phyloP scores from a whole-genome alignment of 1,140 invertebrate species.

The Mamestra configurata region DNA sequence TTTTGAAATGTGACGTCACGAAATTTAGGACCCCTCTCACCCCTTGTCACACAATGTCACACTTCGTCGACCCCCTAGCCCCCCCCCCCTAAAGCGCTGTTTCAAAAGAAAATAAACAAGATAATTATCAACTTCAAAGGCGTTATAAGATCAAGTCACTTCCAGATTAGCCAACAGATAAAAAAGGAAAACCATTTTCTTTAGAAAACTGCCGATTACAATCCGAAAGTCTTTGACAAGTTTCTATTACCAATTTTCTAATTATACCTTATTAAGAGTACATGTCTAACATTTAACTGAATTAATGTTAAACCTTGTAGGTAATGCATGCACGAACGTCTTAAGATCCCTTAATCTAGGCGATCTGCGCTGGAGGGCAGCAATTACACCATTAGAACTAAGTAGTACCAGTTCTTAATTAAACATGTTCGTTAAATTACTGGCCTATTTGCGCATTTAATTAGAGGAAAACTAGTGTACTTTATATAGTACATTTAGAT shows the following conservation, averaged over 20 bases:
- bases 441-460: constrained; percentile 22
- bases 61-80: too few species aligned
- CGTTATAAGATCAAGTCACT: background rate
- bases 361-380: background rate
- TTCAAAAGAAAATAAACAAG: too few species aligned
- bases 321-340: constrained; percentile 25
- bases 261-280: constrained; percentile 17
- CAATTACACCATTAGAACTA: constrained; percentile 18
- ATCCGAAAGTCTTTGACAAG: constrained; percentile 3
- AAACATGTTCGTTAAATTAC: constrained; percentile 28
- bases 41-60: too few species aligned
- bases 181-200: constrained; percentile 9
- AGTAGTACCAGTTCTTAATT: constrained; percentile 24
- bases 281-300: background rate
- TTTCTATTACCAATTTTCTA: constrained; percentile 23
- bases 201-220: constrained; percentile 8
- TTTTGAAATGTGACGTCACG: too few species aligned
- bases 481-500: background rate
- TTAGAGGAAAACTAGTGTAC: constrained; percentile 31
- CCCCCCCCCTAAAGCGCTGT: too few species aligned
- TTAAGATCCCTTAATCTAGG: constrained; percentile 25
- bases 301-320: background rate
- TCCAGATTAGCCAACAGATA: background rate
- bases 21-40: too few species aligned
- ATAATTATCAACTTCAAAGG: background rate